phyloP scores from a whole-genome alignment of 2,113 vertebrate species.

The Rhineura floridana region DNA sequence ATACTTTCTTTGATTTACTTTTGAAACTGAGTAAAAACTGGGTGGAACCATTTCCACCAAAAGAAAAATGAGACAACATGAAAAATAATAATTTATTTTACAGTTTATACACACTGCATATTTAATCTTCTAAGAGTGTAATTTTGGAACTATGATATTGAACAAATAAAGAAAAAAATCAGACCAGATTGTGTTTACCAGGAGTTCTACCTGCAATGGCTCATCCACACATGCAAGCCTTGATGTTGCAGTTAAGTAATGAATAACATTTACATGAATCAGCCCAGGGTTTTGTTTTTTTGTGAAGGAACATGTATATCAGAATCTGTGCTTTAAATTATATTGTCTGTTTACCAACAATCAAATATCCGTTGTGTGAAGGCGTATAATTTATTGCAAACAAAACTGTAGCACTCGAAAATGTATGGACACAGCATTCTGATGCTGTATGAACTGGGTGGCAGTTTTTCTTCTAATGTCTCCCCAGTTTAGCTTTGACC shows the following conservation, averaged over 20 bases:
- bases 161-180: not conserved
- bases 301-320: not conserved
- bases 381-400: slow-evolving; percentile 5
- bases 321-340: not conserved
- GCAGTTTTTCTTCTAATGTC: not conserved
- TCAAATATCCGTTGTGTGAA: not conserved
- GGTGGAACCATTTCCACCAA: not conserved
- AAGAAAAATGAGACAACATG: not conserved
- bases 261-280: not conserved
- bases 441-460: not conserved
- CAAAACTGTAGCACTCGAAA: not conserved
- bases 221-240: not conserved
- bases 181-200: not conserved
- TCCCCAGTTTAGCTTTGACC: not conserved
- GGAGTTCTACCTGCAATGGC: not conserved
- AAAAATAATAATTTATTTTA: slow-evolving; percentile 31
- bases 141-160: not conserved
- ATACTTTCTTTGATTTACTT: not conserved
- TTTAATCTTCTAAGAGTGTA: not conserved
- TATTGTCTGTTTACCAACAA: not conserved
- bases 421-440: not conserved
- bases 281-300: not conserved
- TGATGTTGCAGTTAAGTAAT: not conserved
- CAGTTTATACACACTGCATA: slow-evolving; percentile 3
- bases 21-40: not conserved